These are phyloP conservation scores for Magallana nippona DNA, from an alignment of 2,888 invertebrate species.

Conservation along the genomic window DNA sequence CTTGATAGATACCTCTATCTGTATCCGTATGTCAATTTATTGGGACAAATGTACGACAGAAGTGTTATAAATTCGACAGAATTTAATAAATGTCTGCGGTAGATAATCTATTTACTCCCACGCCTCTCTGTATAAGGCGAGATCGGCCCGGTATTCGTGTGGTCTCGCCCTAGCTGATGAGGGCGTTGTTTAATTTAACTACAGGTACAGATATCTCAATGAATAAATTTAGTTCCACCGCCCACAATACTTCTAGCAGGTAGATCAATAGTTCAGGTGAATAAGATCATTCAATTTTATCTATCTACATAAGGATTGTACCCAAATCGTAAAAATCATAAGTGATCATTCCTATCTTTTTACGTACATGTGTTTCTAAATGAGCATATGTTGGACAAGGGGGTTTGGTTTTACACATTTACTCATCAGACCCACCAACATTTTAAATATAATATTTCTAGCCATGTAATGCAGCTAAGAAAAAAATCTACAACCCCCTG, in stretches of 20 bases:
- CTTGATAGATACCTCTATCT: no score
- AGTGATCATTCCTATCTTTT: no score
- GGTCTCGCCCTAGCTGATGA: no score
- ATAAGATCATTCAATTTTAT: neutral
- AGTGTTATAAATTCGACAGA: conserved; percentile 28
- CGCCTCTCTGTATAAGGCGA: neutral
- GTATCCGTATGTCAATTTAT: neutral
- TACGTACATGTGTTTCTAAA: no score
- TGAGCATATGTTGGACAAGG: no score
- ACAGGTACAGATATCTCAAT: neutral
- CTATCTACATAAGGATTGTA: no score
- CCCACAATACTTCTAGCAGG: neutral
- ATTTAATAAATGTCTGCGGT: neutral
- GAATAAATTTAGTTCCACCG: neutral
- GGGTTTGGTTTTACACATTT: no score
- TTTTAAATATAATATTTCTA: no score
- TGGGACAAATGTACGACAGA: neutral
- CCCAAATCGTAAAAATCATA: no score
- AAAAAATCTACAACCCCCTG: no score
- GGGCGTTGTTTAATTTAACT: neutral
- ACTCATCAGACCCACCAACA: no score
- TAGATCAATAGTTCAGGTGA: neutral
- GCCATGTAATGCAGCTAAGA: no score
- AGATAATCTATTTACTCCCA: neutral
- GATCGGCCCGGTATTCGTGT: neutral